Evolutionary conservation across 2,113 vertebrate species (phyloP), one percentile per base, ranked within the genome.

Genomic region (Anhinga rufa): DNA sequence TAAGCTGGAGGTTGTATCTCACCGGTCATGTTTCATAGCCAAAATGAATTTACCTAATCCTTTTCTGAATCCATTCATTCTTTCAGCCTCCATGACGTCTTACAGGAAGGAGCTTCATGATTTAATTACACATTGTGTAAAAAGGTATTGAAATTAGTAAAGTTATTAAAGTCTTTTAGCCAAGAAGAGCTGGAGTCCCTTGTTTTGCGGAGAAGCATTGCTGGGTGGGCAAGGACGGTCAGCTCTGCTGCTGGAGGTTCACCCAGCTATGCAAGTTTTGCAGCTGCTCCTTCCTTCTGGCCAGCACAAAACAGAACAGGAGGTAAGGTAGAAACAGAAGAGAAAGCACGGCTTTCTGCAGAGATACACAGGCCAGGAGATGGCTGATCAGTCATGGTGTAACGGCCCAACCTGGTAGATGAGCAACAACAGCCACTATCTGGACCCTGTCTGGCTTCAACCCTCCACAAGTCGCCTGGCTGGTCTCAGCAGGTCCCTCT

Each of bases 111-210:
- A 82, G 42, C 31, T 57, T 80, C 44, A 36, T 82, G 32, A 93
- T 92, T 94, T 90, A 90, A 90, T 95, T 74, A 74, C 58, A 20
- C 9, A 31, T 72, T 55, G 58, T 71, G 46, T 86, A 24, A 78
- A 93, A 93, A 78, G 38, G 48, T 91, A 82, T n/a, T 78, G 91
- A 91, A 92, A 77, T 87, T 57, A 90, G 69, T 76, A 78, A 93
- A 79, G 55, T 82, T 77, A 81, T 83, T 83, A 8, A 65, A n/a
- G 20, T 54, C 29, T 88, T 90, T 81, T 17, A 68, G 48, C 20
- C 26, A 54, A 55, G 48, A 80, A 81, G 64, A 81, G 64, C 64
- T 36, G 8, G 60, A 88, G 46, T 55, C n/a, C 40, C 60, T 42
- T 26, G 34, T 65, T 90, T 66, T 72, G 40, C 36, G 40, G 58